Evolutionary conservation across 2,113 vertebrate genomes (phyloP).

Genomic region (Dascyllus trimaculatus): DNA sequence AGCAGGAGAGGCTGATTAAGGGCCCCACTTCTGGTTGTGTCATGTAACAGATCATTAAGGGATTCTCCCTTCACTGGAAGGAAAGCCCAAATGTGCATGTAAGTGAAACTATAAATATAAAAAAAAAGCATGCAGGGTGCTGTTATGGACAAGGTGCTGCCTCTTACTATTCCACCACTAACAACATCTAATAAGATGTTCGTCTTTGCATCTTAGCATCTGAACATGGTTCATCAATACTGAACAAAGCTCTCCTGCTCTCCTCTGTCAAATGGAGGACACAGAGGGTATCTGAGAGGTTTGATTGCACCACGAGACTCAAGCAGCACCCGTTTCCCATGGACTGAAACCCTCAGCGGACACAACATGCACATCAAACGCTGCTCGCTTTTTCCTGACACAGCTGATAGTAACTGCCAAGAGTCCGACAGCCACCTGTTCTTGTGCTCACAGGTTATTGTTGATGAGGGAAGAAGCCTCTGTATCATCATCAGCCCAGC

Average conservation of each 20-base stretch:
- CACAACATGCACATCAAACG: conserved; percentile 32
- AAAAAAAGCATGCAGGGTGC: background rate
- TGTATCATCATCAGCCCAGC: conserved; percentile 5
- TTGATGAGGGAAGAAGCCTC: background rate
- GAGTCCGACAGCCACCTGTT: background rate
- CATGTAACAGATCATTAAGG: background rate
- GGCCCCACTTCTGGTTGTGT: background rate
- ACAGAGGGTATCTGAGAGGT: background rate
- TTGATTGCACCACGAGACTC: conserved; percentile 12
- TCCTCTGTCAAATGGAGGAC: conserved; percentile 22
- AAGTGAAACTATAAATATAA: background rate
- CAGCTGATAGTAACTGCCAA: conserved; percentile 26
- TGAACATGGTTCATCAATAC: conserved; percentile 24
- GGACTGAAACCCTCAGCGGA: conserved; percentile 11
- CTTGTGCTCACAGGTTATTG: background rate
- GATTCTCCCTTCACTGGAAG: background rate
- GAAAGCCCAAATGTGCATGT: background rate
- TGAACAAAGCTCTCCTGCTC: conserved; percentile 28
- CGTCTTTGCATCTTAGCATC: background rate
- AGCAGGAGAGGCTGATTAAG: background rate
- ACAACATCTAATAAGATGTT: conserved; percentile 8
- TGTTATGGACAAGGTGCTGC: conserved; percentile 4
- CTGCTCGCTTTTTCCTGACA: conserved; percentile 9
- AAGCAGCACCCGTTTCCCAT: conserved; percentile 31
- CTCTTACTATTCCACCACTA: background rate